Conservation (phyloP, 2,888 invertebrate species). For the Leucoma salicis region DNA sequence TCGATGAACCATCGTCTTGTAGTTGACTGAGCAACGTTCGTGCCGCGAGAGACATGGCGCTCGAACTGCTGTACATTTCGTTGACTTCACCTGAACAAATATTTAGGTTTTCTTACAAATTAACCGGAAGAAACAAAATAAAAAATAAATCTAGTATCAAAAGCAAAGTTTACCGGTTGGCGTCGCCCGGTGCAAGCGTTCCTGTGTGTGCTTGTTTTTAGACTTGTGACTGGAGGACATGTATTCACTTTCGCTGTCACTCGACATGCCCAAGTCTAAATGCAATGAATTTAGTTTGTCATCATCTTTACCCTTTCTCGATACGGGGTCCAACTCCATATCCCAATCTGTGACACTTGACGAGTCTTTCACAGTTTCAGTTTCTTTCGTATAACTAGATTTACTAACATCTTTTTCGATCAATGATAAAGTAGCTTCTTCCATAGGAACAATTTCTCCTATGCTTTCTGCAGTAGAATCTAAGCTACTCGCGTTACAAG, state of each 20-base stretch:
- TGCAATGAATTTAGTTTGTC: conserved; percentile 74
- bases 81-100: conserved; percentile 68
- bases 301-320: conserved; percentile 69
- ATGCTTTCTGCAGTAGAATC: conserved; percentile 68
- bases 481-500: conserved; percentile 67
- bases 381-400: conserved; percentile 52
- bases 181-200: conserved; percentile 55
- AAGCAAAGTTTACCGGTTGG: conserved; percentile 58
- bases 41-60: conserved; percentile 67
- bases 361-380: conserved; percentile 60
- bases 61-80: conserved; percentile 63
- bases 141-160: conserved; percentile 33
- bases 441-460: conserved; percentile 59
- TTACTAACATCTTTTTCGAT: conserved; percentile 54
- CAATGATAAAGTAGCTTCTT: conserved; percentile 48
- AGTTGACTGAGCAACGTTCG: conserved; percentile 76
- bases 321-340: conserved; percentile 81
- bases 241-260: conserved; percentile 74
- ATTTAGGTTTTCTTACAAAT: conserved; percentile 40
- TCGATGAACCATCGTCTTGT: conserved; percentile 78
- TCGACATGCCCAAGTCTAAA: conserved; percentile 76
- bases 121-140: conserved; percentile 41
- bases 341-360: conserved; percentile 83
- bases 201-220: conserved; percentile 57
- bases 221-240: conserved; percentile 58